These are phyloP conservation scores for Phalangium opilio DNA, from an alignment of 2,888 invertebrate genomes.

Conservation along the genomic window DNA sequence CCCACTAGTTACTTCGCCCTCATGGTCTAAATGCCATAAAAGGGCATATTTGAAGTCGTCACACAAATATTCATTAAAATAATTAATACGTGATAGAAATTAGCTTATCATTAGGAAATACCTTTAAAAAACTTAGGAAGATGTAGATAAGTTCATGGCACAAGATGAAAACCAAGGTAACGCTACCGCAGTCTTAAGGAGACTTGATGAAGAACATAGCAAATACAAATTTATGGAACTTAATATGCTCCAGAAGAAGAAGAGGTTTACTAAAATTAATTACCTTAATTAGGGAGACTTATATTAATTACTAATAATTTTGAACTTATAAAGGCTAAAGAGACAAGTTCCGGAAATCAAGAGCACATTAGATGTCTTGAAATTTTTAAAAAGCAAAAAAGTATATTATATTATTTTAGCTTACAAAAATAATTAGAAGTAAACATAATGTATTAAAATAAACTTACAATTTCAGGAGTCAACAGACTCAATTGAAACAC, in stretches of 20 bases:
- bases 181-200: slow-evolving; percentile 68
- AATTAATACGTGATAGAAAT: too few species aligned
- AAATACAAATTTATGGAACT: slow-evolving; percentile 97
- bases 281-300: not conserved
- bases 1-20: too few species aligned
- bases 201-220: slow-evolving; percentile 78
- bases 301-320: not conserved
- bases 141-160: slow-evolving; percentile 86
- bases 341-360: slow-evolving; percentile 89
- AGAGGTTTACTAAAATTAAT: slow-evolving; percentile 45
- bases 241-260: slow-evolving; percentile 69
- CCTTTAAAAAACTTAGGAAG: slow-evolving; percentile 41
- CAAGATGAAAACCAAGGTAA: slow-evolving; percentile 61
- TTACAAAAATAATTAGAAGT: not conserved
- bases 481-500: slow-evolving; percentile 55
- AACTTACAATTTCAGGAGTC: slow-evolving; percentile 33
- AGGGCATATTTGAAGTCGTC: too few species aligned
- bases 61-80: too few species aligned
- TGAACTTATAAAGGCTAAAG: slow-evolving; percentile 42
- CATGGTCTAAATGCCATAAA: too few species aligned
- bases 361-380: slow-evolving; percentile 77
- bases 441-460: not conserved
- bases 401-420: slow-evolving; percentile 21
- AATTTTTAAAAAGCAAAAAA: slow-evolving; percentile 65
- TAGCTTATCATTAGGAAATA: too few species aligned